Conservation (phyloP, 2,113 vertebrate species). For the Grantiella picta region DNA sequence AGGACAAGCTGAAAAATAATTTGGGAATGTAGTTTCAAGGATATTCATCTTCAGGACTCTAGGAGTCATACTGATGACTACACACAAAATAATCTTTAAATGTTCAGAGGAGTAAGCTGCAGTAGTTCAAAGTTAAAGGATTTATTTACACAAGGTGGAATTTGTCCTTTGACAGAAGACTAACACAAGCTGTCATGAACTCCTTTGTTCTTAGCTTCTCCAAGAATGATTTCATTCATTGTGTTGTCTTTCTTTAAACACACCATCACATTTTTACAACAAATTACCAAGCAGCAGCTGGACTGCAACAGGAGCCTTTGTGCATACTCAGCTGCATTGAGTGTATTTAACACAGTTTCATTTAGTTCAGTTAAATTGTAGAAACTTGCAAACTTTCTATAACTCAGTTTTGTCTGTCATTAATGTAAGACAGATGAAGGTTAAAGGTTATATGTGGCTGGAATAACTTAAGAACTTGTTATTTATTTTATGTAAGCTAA, state of each 20-base stretch:
- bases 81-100: neutral
- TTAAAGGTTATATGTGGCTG: neutral
- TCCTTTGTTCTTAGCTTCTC: constrained; percentile 15
- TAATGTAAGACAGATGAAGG: neutral
- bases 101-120: neutral
- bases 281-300: neutral
- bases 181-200: neutral
- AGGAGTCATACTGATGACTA: constrained; percentile 17
- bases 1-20: neutral
- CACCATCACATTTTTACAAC: neutral
- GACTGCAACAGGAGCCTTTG: neutral
- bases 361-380: neutral
- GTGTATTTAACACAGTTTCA: neutral
- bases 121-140: constrained; percentile 22
- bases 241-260: neutral
- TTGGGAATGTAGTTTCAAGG: neutral
- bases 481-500: neutral
- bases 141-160: neutral
- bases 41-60: neutral
- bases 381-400: neutral
- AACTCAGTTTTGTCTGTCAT: neutral
- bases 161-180: neutral
- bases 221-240: neutral
- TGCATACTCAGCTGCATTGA: neutral
- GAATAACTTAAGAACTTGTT: neutral